Conservation (phyloP, 2,888 invertebrate species). For the Endotricha flammealis region DNA sequence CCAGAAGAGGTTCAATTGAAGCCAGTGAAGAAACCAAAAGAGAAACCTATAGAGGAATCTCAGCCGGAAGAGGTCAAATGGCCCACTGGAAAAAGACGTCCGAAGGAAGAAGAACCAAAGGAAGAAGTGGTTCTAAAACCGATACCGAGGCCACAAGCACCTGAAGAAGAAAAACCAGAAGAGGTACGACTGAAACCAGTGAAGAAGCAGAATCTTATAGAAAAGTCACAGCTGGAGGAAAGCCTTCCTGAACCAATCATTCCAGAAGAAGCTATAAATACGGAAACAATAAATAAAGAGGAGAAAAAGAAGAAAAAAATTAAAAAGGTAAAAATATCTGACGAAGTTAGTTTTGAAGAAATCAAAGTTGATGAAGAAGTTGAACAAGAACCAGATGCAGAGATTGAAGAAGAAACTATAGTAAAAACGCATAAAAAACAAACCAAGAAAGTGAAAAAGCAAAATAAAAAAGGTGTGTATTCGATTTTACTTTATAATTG, state of each 20-base stretch:
- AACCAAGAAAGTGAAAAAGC: constrained; percentile 34
- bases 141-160: constrained; percentile 39
- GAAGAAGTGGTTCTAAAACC: constrained; percentile 51
- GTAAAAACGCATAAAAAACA: constrained; percentile 28
- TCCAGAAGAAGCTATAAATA: constrained; percentile 34
- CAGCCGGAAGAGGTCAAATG: constrained; percentile 35
- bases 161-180: constrained; percentile 71
- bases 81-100: constrained; percentile 34
- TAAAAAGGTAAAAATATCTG: constrained; percentile 37
- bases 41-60: constrained; percentile 33
- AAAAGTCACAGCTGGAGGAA: constrained; percentile 51
- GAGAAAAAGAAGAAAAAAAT: constrained; percentile 17
- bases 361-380: constrained; percentile 22
- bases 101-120: constrained; percentile 30
- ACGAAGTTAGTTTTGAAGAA: constrained; percentile 24
- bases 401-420: constrained; percentile 45
- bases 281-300: no score
- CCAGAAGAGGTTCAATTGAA: constrained; percentile 33
- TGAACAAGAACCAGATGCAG: constrained; percentile 30
- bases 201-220: constrained; percentile 31
- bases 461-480: constrained; percentile 38
- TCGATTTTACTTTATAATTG: no score
- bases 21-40: constrained; percentile 29
- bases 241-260: constrained; percentile 39
- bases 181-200: constrained; percentile 24